phyloP scores from a whole-genome alignment of 2,888 invertebrate species.

The Chorisops tibialis region DNA sequence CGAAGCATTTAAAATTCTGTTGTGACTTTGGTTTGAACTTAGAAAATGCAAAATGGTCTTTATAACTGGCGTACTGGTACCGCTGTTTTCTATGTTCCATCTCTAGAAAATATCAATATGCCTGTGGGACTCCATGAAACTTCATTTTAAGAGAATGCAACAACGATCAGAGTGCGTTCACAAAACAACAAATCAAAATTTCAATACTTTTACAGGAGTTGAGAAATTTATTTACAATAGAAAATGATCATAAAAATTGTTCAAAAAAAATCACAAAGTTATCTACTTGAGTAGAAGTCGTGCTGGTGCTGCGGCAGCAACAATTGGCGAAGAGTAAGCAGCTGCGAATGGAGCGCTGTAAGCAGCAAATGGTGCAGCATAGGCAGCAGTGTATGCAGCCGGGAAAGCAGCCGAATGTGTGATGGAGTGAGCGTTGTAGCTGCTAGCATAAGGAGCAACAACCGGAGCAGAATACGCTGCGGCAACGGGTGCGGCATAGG shows the following conservation, averaged over 20 bases:
- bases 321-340: background rate
- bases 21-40: too few relatives aligned
- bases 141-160: too few relatives aligned
- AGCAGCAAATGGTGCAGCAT: conserved; percentile 17
- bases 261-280: too few relatives aligned
- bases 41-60: too few relatives aligned
- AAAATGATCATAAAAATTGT: too few relatives aligned
- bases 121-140: too few relatives aligned
- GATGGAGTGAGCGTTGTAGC: conserved; percentile 31
- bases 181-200: too few relatives aligned
- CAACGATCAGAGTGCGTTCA: too few relatives aligned
- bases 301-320: conserved; percentile 7
- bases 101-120: too few relatives aligned
- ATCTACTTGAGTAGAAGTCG: conserved; percentile 19
- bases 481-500: conserved; percentile 27
- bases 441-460: conserved; percentile 35
- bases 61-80: too few relatives aligned
- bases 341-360: background rate
- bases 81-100: too few relatives aligned
- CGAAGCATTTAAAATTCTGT: too few relatives aligned
- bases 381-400: conserved; percentile 34
- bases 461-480: conserved; percentile 28
- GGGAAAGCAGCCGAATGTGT: conserved; percentile 46
- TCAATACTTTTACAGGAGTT: background rate
- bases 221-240: conserved; percentile 18